phyloP scores from a whole-genome alignment of 2,888 invertebrate species.

The Calameuta idolon region DNA sequence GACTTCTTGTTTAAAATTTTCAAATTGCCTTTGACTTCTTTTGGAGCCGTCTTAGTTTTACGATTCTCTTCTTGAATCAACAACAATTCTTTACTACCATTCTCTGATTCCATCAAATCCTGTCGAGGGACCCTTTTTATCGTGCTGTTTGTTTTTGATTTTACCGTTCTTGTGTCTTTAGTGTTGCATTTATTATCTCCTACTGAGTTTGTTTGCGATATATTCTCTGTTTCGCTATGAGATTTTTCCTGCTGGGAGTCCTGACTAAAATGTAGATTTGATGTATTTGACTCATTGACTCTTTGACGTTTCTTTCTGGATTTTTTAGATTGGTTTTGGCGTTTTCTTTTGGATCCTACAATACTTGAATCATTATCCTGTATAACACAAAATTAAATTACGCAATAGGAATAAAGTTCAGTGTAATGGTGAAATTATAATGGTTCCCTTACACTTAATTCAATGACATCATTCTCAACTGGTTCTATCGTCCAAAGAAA shows the following conservation, averaged over 20 bases:
- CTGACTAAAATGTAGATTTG: neutral
- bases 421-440: neutral
- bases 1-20: neutral
- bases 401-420: neutral
- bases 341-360: neutral
- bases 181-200: neutral
- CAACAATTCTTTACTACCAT: neutral
- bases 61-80: neutral
- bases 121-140: neutral
- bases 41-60: neutral
- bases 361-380: neutral
- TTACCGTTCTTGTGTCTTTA: neutral
- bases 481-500: slow-evolving; percentile 2
- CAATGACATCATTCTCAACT: neutral
- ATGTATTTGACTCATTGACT: neutral
- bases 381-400: slow-evolving; percentile 4
- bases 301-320: neutral
- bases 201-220: neutral
- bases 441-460: slow-evolving; percentile 10
- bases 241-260: neutral
- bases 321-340: neutral
- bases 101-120: neutral
- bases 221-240: neutral
- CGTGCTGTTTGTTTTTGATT: neutral
- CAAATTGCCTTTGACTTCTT: neutral